phyloP scores from a whole-genome alignment of 2,797 vertebrate genomes.

The Nothura maculosa region DNA sequence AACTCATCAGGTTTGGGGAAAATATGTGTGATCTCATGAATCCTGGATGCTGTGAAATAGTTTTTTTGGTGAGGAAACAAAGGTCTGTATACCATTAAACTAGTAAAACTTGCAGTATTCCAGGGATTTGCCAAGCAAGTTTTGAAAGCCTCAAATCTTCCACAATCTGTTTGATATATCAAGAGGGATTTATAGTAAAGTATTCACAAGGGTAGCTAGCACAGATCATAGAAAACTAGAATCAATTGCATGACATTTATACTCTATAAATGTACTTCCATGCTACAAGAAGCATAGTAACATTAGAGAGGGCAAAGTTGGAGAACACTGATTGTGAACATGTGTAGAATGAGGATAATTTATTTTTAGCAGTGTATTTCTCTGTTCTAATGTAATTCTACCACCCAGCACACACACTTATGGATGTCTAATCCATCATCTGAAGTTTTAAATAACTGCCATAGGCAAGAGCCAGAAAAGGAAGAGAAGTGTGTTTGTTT shows the following conservation, averaged over 20 bases:
- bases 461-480: slow-evolving; percentile 10
- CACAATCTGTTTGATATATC: slow-evolving; percentile 50
- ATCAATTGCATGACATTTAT: slow-evolving; percentile 30
- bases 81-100: slow-evolving; percentile 58
- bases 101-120: slow-evolving; percentile 49
- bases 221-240: slow-evolving; percentile 10
- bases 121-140: slow-evolving; percentile 59
- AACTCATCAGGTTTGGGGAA: slow-evolving; percentile 45
- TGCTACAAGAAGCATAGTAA: slow-evolving; percentile 20
- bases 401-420: neutral
- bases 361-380: slow-evolving; percentile 41
- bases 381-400: slow-evolving; percentile 29
- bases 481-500: slow-evolving; percentile 10
- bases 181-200: slow-evolving; percentile 47
- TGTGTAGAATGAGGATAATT: slow-evolving; percentile 14
- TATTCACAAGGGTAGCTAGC: slow-evolving; percentile 8
- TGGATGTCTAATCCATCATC: slow-evolving; percentile 24
- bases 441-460: slow-evolving; percentile 8
- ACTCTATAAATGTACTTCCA: slow-evolving; percentile 23
- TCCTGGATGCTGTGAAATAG: slow-evolving; percentile 60
- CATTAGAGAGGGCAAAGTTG: slow-evolving; percentile 34
- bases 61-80: slow-evolving; percentile 34
- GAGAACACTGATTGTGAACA: slow-evolving; percentile 36
- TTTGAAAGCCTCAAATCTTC: slow-evolving; percentile 43
- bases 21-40: slow-evolving; percentile 67